These are phyloP conservation scores for Vanessa tameamea DNA, from an alignment of 1,140 invertebrate genomes.

Conservation along the genomic window DNA sequence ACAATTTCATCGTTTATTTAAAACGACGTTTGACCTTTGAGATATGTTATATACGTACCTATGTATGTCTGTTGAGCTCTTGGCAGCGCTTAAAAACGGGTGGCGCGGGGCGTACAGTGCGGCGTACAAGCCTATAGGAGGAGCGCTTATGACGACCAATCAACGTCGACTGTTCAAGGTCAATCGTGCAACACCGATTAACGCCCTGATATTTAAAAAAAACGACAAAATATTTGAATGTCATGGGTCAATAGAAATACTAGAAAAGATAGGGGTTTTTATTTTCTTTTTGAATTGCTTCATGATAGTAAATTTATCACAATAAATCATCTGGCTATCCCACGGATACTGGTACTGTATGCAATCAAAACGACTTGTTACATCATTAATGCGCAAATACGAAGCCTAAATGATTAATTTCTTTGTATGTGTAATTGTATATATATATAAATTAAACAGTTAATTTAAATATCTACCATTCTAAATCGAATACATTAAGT, in stretches of 20 bases:
- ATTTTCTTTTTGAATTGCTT: background rate
- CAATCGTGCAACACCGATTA: background rate
- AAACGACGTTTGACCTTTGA: slow-evolving; percentile 11
- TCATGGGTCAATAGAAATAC: background rate
- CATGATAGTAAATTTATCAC: no score
- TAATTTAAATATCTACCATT: no score
- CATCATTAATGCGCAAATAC: no score
- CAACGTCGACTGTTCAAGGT: slow-evolving; percentile 9
- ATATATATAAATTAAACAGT: no score
- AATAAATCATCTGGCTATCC: no score
- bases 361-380: no score
- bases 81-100: slow-evolving; percentile 11
- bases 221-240: background rate
- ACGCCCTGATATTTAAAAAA: slow-evolving; percentile 9
- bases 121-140: slow-evolving; percentile 9
- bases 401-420: no score
- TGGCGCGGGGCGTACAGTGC: slow-evolving; percentile 1
- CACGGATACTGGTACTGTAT: no score
- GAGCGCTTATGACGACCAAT: slow-evolving; percentile 9
- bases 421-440: no score
- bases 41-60: background rate
- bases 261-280: background rate
- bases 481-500: no score
- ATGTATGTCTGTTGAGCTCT: slow-evolving; percentile 1
- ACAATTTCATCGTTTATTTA: slow-evolving; percentile 4